Evolutionary conservation across 2,888 invertebrate genomes (phyloP).

Genomic region (Epirrhoe alternata): DNA sequence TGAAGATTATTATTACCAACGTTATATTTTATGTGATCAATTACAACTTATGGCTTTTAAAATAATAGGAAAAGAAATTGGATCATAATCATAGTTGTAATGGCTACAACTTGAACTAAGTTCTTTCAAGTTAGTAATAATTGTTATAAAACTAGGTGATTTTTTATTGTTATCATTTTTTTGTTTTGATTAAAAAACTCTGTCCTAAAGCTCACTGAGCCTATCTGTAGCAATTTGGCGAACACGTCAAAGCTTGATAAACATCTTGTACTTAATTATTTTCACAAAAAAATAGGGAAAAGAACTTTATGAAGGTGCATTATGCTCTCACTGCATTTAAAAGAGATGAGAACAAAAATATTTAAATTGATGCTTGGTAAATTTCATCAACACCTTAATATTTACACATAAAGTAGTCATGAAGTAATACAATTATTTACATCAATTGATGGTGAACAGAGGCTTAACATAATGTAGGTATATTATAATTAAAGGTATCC

Average conservation of each 20-base stretch:
- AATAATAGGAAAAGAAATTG: slow-evolving; percentile 1
- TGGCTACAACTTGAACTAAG: background rate
- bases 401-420: background rate
- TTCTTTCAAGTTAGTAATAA: background rate
- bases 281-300: slow-evolving; percentile 17
- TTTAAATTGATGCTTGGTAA: background rate
- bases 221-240: slow-evolving; percentile 21
- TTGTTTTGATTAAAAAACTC: no score
- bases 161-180: no score
- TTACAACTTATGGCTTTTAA: background rate
- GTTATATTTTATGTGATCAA: slow-evolving; percentile 12
- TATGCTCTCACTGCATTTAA: no score
- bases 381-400: background rate
- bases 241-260: slow-evolving; percentile 26
- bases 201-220: no score
- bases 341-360: background rate
- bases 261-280: slow-evolving; percentile 31
- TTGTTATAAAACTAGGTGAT: background rate
- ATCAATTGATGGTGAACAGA: background rate
- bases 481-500: slow-evolving; percentile 47
- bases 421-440: no score
- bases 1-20: slow-evolving; percentile 17
- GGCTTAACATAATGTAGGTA: slow-evolving; percentile 1
- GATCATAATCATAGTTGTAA: background rate
- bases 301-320: no score